Evolutionary conservation across 2,113 vertebrate genomes (phyloP).

Genomic region (Anolis sagrei): DNA sequence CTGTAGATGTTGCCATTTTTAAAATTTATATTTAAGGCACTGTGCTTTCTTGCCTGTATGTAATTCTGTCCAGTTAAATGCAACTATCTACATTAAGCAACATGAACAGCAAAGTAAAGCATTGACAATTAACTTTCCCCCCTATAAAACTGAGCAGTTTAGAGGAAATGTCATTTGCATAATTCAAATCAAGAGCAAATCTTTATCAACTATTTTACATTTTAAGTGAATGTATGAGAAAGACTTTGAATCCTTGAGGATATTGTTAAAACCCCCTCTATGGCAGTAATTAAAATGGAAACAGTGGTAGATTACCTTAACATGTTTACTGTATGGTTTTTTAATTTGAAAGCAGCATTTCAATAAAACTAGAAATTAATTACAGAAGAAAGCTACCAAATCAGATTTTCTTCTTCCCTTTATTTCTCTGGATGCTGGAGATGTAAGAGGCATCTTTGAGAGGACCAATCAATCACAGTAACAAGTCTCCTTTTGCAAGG

Average conservation of each 20-base stretch:
- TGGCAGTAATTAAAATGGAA: background rate
- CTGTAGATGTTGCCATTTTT: background rate
- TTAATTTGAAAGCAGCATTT: background rate
- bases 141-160: background rate
- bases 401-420: background rate
- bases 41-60: background rate
- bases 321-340: slow-evolving; percentile 17
- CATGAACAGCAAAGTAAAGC: background rate
- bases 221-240: slow-evolving; percentile 10
- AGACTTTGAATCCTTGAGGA: background rate
- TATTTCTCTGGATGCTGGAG: background rate
- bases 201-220: background rate
- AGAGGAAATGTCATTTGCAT: slow-evolving; percentile 11
- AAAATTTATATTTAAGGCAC: slow-evolving; percentile 17
- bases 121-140: background rate
- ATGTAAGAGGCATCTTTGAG: background rate
- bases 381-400: background rate
- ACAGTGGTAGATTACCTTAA: background rate
- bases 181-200: background rate
- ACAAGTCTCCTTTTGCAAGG: background rate
- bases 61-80: background rate
- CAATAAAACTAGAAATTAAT: background rate
- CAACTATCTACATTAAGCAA: background rate
- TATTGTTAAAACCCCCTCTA: background rate
- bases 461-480: background rate